Evolutionary conservation across 2,797 vertebrate genomes (phyloP), one percentile per base, ranked within the genome.

Genomic region (Catharus ustulatus): DNA sequence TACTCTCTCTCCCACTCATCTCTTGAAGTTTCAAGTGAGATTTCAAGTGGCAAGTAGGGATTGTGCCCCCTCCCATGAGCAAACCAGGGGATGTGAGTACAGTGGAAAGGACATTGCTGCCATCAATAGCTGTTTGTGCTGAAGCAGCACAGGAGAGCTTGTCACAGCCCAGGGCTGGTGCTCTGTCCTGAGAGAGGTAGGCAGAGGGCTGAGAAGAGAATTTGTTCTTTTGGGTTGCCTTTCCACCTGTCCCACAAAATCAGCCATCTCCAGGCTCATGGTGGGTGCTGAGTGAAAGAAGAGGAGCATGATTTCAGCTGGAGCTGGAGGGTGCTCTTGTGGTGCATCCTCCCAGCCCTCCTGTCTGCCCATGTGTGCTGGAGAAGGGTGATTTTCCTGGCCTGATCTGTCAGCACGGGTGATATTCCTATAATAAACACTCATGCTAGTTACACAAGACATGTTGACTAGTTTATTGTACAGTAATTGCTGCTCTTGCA

Each of bases 401-500:
- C 52, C 48, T 36, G 22, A 34, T 69, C 87, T 91, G 49, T 94
- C 94, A 95, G 73, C 85, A 88, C 1, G 1, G 0, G 9, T 64
- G 89, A 57, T 79, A 46, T 46, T 61, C 42, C 59, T 71, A 13
- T 16, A 84, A 88, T 32, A 84, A 89, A 83, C 46, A 86, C 51
- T 54, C 62, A 18, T 8, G 27, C 38, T 79, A 79, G 79, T 94
- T 79, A 84, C 83, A 84, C 49, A 79, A 95, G 94, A 73, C 48
- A 11, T 20, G 87, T 88, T 94, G 91, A 90, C 71, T 90, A 15
- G 57, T 90, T 96, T 93, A 86, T 90, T 88, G 51, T 55, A 64
- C 68, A 11, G 19, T 79, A 95, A 94, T 77, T 77, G 87, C 80
- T 88, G 80, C 74, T 88, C 63, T 96, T 96, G 74, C 80, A 90